Percentiles rank a stretch among this genome's conserved stretches.
Evolutionary conservation across 2,113 vertebrate species (phyloP).

Genomic region (Rhinolophus ferrumequinum): DNA sequence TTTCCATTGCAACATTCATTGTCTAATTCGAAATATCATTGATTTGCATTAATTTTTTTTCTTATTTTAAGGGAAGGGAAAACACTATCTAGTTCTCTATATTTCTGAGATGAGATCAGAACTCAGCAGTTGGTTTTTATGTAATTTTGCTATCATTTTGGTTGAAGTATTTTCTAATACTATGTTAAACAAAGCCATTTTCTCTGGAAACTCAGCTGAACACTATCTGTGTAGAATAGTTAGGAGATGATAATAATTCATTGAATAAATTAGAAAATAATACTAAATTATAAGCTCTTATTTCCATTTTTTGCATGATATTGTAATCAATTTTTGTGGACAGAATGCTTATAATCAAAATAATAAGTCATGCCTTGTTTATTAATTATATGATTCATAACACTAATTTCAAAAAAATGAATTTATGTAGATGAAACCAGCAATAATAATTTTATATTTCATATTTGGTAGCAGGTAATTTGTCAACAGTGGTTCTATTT

Average conservation of each 20-base stretch:
- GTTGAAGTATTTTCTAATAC: neutral
- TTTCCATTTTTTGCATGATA: neutral
- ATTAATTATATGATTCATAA: neutral
- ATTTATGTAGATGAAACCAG: slow-evolving; percentile 3
- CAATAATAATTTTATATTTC: slow-evolving; percentile 6
- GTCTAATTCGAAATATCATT: neutral
- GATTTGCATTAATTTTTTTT: neutral
- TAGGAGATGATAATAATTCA: slow-evolving; percentile 13
- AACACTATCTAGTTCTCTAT: neutral
- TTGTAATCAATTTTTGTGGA: neutral
- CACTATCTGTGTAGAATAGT: neutral
- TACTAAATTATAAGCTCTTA: neutral
- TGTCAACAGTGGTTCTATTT: neutral
- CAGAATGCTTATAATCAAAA: slow-evolving; percentile 13
- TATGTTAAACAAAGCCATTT: neutral
- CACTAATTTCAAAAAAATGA: slow-evolving; percentile 4
- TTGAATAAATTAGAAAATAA: slow-evolving; percentile 25
- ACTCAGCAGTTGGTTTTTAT: neutral
- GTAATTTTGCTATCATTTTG: neutral
- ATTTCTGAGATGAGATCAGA: slow-evolving; percentile 9
- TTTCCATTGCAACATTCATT: neutral
- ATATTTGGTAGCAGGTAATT: neutral
- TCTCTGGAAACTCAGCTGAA: neutral
- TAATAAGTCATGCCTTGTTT: neutral
- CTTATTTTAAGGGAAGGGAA: neutral